Evolutionary conservation across 2,888 invertebrate genomes (phyloP).

Genomic region (Neoscelio sp.): DNA sequence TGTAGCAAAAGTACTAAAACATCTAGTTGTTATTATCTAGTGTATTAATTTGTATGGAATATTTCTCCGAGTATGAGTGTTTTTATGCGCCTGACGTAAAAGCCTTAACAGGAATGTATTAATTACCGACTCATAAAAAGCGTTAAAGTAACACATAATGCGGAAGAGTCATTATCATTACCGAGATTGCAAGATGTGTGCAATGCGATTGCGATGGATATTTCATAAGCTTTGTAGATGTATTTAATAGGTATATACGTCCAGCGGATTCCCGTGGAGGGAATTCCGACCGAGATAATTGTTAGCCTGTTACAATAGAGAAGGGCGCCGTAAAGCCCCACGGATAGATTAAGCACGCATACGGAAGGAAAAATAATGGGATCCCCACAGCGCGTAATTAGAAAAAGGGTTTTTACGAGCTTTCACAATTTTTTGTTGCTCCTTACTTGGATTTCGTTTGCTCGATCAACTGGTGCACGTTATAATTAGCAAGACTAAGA

Average conservation of each 20-base stretch:
- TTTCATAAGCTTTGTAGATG: slow-evolving; percentile 38
- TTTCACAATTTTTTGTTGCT: slow-evolving; percentile 11
- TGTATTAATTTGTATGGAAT: no score
- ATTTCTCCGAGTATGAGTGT: no score
- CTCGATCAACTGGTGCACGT: background rate
- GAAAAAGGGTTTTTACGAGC: slow-evolving; percentile 20
- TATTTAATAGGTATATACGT: slow-evolving; percentile 15
- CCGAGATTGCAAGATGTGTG: slow-evolving; percentile 13
- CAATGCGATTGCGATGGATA: slow-evolving; percentile 31
- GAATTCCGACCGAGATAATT: slow-evolving; percentile 55
- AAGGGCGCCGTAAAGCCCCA: slow-evolving; percentile 29
- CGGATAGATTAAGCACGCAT: slow-evolving; percentile 53
- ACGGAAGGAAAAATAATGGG: slow-evolving; percentile 29
- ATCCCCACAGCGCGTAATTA: slow-evolving; percentile 35
- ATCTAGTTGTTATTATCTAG: no score
- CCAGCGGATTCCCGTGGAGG: slow-evolving; percentile 36
- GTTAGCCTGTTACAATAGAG: slow-evolving; percentile 48
- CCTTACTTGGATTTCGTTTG: slow-evolving; percentile 12
- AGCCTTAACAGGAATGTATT: no score
- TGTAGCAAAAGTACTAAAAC: no score
- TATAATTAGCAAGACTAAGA: no score
- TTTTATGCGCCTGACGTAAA: no score
- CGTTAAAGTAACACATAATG: slow-evolving; percentile 6
- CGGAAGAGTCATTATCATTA: slow-evolving; percentile 12
- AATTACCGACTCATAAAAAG: no score